phyloP scores from a whole-genome alignment of 2,888 invertebrate species.

The Calameuta pallipes region DNA sequence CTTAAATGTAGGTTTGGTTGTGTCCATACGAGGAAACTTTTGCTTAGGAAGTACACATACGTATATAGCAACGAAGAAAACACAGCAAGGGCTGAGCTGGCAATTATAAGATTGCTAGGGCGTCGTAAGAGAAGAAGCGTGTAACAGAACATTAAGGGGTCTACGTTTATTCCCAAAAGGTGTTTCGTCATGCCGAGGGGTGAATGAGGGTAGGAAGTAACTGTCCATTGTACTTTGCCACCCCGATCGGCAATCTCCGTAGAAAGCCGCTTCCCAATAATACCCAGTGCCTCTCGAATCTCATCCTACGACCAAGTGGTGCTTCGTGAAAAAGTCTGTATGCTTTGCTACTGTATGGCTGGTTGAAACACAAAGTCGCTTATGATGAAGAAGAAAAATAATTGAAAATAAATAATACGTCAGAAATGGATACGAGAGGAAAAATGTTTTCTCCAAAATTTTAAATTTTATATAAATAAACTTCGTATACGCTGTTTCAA shows the following conservation, averaged over 20 bases:
- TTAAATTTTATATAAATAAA: background rate
- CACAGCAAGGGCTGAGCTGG: conserved; percentile 13
- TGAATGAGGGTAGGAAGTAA: background rate
- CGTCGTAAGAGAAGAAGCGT: conserved; percentile 17
- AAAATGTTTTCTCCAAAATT: background rate
- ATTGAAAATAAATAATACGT: background rate
- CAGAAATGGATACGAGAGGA: background rate
- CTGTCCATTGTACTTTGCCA: background rate
- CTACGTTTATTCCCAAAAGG: conserved; percentile 5
- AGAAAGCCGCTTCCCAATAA: background rate
- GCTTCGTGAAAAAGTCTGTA: background rate
- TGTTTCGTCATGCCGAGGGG: background rate
- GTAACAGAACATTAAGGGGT: conserved; percentile 18
- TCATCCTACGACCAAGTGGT: background rate
- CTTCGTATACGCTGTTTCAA: background rate
- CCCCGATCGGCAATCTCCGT: background rate
- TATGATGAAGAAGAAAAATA: background rate
- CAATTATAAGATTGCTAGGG: conserved; percentile 26
- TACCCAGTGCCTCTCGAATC: background rate
- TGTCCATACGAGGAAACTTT: background rate
- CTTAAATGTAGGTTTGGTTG: background rate
- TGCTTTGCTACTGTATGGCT: background rate
- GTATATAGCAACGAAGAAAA: background rate
- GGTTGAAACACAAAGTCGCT: background rate
- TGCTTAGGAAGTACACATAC: background rate